Base-by-base conservation (phyloP, 2,113 vertebrate genomes). In the Piprites chloris region DNA sequence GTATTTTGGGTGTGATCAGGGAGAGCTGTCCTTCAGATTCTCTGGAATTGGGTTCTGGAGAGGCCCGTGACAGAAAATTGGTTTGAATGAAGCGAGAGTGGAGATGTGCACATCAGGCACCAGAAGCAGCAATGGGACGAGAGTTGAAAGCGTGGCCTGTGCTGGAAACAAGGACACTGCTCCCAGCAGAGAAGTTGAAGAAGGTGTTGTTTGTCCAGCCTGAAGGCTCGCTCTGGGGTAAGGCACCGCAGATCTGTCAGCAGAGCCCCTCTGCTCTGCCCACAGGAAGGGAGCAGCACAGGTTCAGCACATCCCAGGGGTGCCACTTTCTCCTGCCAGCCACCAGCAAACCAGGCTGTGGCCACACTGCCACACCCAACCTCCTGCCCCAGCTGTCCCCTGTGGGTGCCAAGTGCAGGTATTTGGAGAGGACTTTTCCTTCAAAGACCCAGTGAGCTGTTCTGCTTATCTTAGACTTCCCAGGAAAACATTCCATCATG, bases 1-100 rank as follows among this genome's bases (percentile, higher is more conserved):
- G 0, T 27, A 4, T 24, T 75, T 18, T 27, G 42, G 52, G 33
- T 0, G 0, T 11, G 26, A 41, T 21, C 53, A 69, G 72, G 42
- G 15, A 66, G 18, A 87, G 50, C 5, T 47, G 35, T 28, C 35
- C 62, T 72, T 90, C 44, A 37, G 41, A 58, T 46, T 66, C 49
- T 66, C 58, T 66, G 66, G 71, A 52, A 91, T 12, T 13, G 37
- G 22, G 21, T 47, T 91, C 7, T 9, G 52, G 15, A 50, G 67
- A 37, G 71, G 49, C 44, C n/a, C 18, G 52, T 58, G 46, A 39
- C 8, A 55, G 39, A 59, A 72, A 55, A 50, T 17, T n/a, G 42
- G 14, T 67, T 42, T 24, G 68, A 37, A 26, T 14, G 24, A 42
- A 8, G 0, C 6, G 11, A 9, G 33, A 50, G 14, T 42, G 39